Conservation (phyloP, 2,888 invertebrate genomes). For the Eurytoma adleriae region DNA sequence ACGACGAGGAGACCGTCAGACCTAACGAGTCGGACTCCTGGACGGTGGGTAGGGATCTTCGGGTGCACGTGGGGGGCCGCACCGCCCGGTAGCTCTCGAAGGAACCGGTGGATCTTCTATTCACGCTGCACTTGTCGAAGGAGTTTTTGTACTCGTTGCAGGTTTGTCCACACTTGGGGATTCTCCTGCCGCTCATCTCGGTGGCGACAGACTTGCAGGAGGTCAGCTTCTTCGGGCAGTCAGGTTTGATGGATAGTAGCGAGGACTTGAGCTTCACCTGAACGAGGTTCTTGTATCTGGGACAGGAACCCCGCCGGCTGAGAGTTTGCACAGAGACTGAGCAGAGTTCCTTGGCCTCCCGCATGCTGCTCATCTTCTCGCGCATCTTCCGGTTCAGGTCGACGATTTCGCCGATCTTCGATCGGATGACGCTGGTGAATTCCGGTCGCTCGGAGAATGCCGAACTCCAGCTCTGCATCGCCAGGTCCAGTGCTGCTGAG, state of each 20-base stretch:
- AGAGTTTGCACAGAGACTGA: neutral
- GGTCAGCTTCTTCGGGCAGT: neutral
- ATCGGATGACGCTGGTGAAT: neutral
- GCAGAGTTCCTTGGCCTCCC: neutral
- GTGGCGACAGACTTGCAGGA: neutral
- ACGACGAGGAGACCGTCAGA: neutral
- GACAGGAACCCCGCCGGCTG: neutral
- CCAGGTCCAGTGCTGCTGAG: neutral
- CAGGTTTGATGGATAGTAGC: neutral
- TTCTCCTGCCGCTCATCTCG: no score
- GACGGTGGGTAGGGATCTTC: neutral
- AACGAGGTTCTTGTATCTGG: neutral
- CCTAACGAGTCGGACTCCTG: neutral
- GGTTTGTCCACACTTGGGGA: no score
- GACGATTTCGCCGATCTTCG: conserved; percentile 33
- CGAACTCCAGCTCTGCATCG: neutral
- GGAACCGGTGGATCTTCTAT: neutral
- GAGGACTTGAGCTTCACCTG: conserved; percentile 17
- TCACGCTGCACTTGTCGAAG: neutral
- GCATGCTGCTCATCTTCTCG: conserved; percentile 1
- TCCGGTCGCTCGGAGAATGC: neutral
- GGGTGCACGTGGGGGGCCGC: neutral
- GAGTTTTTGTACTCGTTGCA: no score
- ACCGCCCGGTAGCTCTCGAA: neutral
- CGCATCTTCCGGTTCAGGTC: conserved; percentile 31